These are phyloP conservation scores for Furnarius figulus DNA, from an alignment of 2,113 vertebrate genomes.

Conservation along the genomic window DNA sequence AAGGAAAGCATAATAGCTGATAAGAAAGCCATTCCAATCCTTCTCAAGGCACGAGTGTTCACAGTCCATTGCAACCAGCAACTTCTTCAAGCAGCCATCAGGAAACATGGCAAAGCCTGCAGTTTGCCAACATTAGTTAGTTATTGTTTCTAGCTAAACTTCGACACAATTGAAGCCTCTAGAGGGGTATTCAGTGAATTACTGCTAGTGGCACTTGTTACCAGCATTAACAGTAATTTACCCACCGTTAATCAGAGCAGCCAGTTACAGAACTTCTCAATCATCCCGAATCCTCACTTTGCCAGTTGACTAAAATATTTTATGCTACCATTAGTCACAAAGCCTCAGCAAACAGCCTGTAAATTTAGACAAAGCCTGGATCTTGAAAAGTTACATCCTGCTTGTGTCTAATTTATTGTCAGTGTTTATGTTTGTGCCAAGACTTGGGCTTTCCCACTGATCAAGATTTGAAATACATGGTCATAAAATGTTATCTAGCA, in stretches of 20 bases:
- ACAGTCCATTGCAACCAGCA: neutral
- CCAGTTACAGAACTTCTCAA: constrained; percentile 54
- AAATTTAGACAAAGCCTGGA: constrained; percentile 58
- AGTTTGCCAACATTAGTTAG: constrained; percentile 4
- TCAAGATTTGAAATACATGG: constrained; percentile 62
- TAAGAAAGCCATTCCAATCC: neutral
- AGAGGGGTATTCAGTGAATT: constrained; percentile 47
- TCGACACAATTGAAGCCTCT: neutral
- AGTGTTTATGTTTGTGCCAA: constrained; percentile 67
- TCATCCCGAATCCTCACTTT: constrained; percentile 64
- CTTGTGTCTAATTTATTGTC: constrained; percentile 62
- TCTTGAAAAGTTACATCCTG: constrained; percentile 17
- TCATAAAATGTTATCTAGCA: constrained; percentile 40
- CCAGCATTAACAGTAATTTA: constrained; percentile 62
- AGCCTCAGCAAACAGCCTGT: constrained; percentile 63
- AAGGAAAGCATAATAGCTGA: neutral
- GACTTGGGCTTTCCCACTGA: constrained; percentile 26
- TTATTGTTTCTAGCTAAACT: constrained; percentile 33
- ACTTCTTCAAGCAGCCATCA: neutral
- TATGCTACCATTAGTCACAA: constrained; percentile 63
- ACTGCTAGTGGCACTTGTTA: constrained; percentile 62
- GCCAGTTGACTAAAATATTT: constrained; percentile 70
- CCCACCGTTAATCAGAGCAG: constrained; percentile 59
- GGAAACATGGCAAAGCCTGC: neutral
- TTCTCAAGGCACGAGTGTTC: neutral